Evolutionary conservation across 2,113 vertebrate genomes (phyloP).

Genomic region (Tamias sibiricus): DNA sequence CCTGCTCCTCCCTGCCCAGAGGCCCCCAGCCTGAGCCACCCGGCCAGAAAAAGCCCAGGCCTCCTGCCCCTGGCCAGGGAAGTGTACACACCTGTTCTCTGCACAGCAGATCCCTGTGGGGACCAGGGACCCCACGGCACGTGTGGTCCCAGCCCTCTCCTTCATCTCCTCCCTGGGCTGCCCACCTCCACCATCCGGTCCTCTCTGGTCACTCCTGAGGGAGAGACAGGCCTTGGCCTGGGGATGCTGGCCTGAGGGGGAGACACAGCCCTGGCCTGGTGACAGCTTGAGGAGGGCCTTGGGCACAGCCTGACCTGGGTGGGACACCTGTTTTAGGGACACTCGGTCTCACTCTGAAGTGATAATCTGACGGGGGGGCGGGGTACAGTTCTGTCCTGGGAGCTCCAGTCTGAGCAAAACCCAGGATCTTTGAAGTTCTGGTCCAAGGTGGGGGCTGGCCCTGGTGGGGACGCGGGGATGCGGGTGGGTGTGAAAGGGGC

Average conservation of each 20-base stretch:
- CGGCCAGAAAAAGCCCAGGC: not conserved
- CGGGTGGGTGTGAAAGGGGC: not conserved
- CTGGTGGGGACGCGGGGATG: not conserved
- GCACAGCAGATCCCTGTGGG: not conserved
- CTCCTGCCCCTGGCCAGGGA: not conserved
- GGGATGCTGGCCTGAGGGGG: not conserved
- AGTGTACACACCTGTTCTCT: not conserved
- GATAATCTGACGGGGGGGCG: not conserved
- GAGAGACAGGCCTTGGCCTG: not conserved
- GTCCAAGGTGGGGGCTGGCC: too few species aligned
- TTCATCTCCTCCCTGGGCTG: not conserved
- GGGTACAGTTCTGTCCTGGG: not conserved
- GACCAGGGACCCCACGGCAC: not conserved
- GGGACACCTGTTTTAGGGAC: not conserved
- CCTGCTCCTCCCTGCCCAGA: not conserved
- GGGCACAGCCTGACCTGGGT: not conserved
- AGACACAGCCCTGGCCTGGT: not conserved
- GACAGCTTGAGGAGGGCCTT: not conserved
- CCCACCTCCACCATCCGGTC: fast-evolving
- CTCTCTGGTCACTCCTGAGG: not conserved
- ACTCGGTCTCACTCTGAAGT: not conserved
- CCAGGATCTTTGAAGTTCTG: not conserved
- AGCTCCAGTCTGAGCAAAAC: not conserved
- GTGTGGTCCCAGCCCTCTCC: not conserved
- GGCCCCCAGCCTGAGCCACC: not conserved